Base-by-base conservation (phyloP, 1,140 invertebrate genomes). In the Lucilia sericata region DNA sequence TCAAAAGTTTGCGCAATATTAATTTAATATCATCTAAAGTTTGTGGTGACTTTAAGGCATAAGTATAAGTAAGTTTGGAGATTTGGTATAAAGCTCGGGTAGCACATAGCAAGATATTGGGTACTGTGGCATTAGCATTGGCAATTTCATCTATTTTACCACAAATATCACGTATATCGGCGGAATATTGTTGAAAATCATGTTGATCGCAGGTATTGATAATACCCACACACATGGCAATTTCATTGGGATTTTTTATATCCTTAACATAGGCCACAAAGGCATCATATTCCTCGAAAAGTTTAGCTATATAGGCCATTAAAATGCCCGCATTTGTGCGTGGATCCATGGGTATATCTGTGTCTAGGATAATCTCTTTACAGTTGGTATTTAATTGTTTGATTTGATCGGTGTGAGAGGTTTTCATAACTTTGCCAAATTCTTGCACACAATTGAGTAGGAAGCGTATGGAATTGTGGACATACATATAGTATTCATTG, bases 21-120 rank as follows among this genome's bases (percentile, higher is more conserved):
- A n/a, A 34, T 86, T 88, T 55, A 85, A 88, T 60, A 87, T 87
- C 75, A 86, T 82, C 21, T 85, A 89, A 1, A 13, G 65, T 83
- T 14, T 30, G 9, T 5, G 80, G 76, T 14, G 42, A n/a, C 14
- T 75, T 83, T n/a, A 85, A 84, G 19, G 84, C 85, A 83, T 83
- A 85, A 25, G 17, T 60, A 1, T 82, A 51, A 13, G 84, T 78
- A n/a, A 86, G 34, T 83, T 86, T 86, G 25, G 85, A 86, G 7
- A 84, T 84, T 34, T 86, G 84, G 70, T 81, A 86, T 30, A 86
- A 82, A 19, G 84, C 76, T 55, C 85, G 55, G 12, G 84, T 82
- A 2, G 85, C 85, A 74, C 84, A 84, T 14, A 86, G 34, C 70
- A 86, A 47, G 9, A 86, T 84, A 51, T 82, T 74, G 10, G 84